phyloP scores from a whole-genome alignment of 2,888 invertebrate genomes.

The Furcula furcula region DNA sequence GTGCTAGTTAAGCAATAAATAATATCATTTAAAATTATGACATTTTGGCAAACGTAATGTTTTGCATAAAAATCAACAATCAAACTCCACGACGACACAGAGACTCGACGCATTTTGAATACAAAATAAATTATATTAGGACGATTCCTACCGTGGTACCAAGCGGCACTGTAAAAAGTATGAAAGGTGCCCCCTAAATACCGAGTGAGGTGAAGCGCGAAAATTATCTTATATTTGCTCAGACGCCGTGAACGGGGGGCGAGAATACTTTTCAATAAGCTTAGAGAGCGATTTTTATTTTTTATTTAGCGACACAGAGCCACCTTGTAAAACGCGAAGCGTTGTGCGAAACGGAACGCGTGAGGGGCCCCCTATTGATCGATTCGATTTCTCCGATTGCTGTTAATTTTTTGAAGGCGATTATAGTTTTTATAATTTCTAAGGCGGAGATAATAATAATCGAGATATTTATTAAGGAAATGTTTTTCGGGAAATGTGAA shows the following conservation, averaged over 20 bases:
- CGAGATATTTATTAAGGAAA: no score
- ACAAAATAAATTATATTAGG: slow-evolving; percentile 77
- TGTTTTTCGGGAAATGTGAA: no score
- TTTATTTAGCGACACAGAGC: slow-evolving; percentile 59
- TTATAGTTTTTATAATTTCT: not conserved
- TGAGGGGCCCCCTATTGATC: slow-evolving; percentile 66
- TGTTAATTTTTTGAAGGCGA: slow-evolving; percentile 28
- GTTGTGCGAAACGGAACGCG: slow-evolving; percentile 61
- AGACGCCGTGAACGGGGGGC: slow-evolving; percentile 79
- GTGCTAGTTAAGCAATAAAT: no score
- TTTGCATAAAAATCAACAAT: slow-evolving; percentile 1
- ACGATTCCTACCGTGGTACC: slow-evolving; percentile 45
- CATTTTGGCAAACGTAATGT: not conserved
- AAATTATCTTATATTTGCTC: slow-evolving; percentile 82
- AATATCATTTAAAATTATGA: no score
- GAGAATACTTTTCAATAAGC: slow-evolving; percentile 82
- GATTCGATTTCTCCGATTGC: slow-evolving; percentile 52
- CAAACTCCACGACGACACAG: slow-evolving; percentile 4
- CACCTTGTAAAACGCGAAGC: slow-evolving; percentile 64
- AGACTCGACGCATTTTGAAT: slow-evolving; percentile 54
- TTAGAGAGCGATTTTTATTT: slow-evolving; percentile 76
- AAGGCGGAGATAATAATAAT: no score
- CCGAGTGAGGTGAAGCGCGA: slow-evolving; percentile 78
- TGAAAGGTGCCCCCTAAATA: slow-evolving; percentile 81
- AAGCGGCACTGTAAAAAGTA: slow-evolving; percentile 75